These are phyloP conservation scores for Kryptolebias ocellatus DNA, from an alignment of 2,797 vertebrate genomes.

Conservation along the genomic window DNA sequence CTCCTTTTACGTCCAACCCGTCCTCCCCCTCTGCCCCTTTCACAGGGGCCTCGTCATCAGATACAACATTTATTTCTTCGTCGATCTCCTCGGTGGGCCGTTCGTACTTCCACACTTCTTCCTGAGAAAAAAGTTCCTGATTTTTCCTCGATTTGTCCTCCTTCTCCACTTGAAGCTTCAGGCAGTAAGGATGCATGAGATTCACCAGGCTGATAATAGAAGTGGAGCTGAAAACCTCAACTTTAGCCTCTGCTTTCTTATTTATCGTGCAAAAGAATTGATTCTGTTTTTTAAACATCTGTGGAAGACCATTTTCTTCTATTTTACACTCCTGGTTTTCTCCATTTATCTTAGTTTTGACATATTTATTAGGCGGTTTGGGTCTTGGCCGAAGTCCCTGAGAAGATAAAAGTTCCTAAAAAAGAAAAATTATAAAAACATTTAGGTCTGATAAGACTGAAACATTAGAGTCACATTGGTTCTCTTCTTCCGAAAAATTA, in stretches of 20 bases:
- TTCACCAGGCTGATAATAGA: constrained; percentile 89
- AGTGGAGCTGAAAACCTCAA: constrained; percentile 69
- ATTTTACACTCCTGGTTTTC: constrained; percentile 75
- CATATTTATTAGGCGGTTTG: constrained; percentile 28
- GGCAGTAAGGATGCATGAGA: constrained; percentile 93
- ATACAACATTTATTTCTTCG: constrained; percentile 76
- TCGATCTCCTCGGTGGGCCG: constrained; percentile 68
- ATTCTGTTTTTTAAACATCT: constrained; percentile 30
- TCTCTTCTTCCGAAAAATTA: too few relatives aligned
- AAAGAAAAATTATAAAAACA: neutral
- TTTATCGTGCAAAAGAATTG: constrained; percentile 27
- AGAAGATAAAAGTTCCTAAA: constrained; percentile 40
- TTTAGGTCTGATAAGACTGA: neutral
- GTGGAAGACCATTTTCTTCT: neutral
- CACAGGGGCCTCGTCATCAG: constrained; percentile 62
- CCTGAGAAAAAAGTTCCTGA: constrained; percentile 57
- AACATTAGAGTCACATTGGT: too few relatives aligned
- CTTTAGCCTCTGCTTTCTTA: constrained; percentile 49
- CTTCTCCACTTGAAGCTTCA: constrained; percentile 79
- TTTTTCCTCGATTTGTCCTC: constrained; percentile 29
- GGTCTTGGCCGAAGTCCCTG: constrained; percentile 57
- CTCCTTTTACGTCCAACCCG: neutral
- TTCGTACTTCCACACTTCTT: constrained; percentile 75
- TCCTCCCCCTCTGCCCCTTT: constrained; percentile 1
- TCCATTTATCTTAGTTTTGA: constrained; percentile 76